Conservation (phyloP, 2,113 vertebrate genomes). For the Indri indri region DNA sequence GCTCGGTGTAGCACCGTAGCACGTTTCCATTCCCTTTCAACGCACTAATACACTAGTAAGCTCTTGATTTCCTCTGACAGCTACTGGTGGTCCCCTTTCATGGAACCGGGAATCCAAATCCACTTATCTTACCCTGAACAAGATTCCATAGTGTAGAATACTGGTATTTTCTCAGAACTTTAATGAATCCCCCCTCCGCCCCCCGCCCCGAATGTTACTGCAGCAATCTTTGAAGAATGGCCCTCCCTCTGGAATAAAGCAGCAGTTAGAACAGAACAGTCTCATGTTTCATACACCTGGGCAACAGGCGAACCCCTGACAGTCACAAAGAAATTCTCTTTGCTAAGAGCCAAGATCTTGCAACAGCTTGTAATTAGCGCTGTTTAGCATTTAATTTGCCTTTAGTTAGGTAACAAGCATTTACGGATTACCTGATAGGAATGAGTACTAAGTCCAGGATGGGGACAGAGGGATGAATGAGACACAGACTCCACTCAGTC, state of each 20-base stretch:
- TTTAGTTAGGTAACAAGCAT: slow-evolving; percentile 54
- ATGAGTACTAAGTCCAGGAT: background rate
- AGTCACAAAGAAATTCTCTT: background rate
- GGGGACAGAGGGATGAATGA: background rate
- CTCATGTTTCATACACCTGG: background rate
- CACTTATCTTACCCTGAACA: background rate
- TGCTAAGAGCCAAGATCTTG: background rate
- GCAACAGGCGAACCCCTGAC: background rate
- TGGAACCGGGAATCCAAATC: background rate
- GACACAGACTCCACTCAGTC: background rate
- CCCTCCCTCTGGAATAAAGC: background rate
- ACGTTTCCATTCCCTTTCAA: rapidly evolving
- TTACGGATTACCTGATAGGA: slow-evolving; percentile 44
- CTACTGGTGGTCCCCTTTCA: background rate
- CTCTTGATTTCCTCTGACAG: background rate
- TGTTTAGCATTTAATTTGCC: slow-evolving; percentile 64
- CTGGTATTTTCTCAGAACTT: background rate
- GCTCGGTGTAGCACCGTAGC: rapidly evolving
- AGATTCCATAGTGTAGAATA: background rate
- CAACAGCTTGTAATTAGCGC: slow-evolving; percentile 44
- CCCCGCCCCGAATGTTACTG: rapidly evolving
- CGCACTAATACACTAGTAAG: rapidly evolving
- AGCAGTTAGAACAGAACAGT: background rate
- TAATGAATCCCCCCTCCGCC: background rate
- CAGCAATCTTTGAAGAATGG: background rate